A percentile compares a stretch with the other conserved stretches of the same genome.
phyloP scores from a whole-genome alignment of 2,888 invertebrate species.

The Isoperla grammatica region DNA sequence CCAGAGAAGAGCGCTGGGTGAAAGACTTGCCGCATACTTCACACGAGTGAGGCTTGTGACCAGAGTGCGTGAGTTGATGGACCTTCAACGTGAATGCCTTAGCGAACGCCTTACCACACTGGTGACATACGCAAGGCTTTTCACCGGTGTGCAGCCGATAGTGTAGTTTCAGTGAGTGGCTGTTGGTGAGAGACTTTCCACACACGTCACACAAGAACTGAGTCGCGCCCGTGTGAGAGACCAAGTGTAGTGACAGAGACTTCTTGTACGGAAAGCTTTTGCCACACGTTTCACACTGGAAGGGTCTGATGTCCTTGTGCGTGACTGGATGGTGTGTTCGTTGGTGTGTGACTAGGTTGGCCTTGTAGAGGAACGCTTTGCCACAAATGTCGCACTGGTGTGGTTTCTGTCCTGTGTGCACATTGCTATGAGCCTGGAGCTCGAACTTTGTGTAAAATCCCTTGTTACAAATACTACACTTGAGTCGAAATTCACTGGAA shows the following conservation, averaged over 20 bases:
- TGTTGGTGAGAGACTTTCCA: conserved; percentile 54
- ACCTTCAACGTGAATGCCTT: conserved; percentile 44
- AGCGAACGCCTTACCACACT: conserved; percentile 26
- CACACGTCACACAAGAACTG: conserved; percentile 56
- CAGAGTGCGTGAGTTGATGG: conserved; percentile 57
- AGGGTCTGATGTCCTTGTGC: conserved; percentile 19
- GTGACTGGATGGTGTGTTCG: conserved; percentile 18
- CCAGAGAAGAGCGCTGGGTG: conserved; percentile 54
- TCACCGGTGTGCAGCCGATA: conserved; percentile 56
- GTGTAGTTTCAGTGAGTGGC: conserved; percentile 57
- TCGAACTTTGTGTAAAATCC: conserved; percentile 43
- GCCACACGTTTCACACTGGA: conserved; percentile 36
- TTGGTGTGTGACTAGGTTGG: conserved; percentile 35
- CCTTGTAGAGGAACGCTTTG: conserved; percentile 39
- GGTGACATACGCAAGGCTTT: conserved; percentile 53
- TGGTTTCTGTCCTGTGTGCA: conserved; percentile 21
- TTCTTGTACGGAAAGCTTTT: conserved; percentile 34
- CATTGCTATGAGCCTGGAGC: conserved; percentile 20
- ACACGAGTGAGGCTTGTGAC: conserved; percentile 57
- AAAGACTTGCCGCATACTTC: conserved; percentile 57
- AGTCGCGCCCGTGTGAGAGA: conserved; percentile 37
- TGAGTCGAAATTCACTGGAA: conserved; percentile 45
- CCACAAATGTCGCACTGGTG: conserved; percentile 24
- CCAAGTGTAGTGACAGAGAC: conserved; percentile 33
- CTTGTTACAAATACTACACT: conserved; percentile 51